Evolutionary conservation across 2,888 invertebrate species (phyloP).

Genomic region (Ophion obscuratus): DNA sequence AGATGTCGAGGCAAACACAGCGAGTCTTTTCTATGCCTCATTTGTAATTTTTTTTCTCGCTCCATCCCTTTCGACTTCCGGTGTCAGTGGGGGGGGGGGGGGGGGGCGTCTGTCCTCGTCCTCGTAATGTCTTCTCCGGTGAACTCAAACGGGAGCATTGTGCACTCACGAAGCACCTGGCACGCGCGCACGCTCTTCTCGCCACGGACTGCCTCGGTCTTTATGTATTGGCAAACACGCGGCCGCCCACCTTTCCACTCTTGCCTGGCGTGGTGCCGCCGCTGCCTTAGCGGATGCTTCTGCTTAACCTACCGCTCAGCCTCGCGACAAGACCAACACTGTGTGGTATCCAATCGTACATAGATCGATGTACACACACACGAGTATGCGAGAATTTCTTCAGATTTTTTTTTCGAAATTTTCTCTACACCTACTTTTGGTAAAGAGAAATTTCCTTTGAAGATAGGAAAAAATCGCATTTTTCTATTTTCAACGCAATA

Average conservation of each 20-base stretch:
- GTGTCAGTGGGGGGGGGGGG: slow-evolving; percentile 62
- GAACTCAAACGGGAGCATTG: slow-evolving; percentile 80
- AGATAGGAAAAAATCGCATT: too few relatives aligned
- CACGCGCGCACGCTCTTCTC: slow-evolving; percentile 76
- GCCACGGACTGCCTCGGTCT: slow-evolving; percentile 72
- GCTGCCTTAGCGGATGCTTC: slow-evolving; percentile 55
- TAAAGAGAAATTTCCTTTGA: too few relatives aligned
- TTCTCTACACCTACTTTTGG: too few relatives aligned
- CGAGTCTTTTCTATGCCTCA: too few relatives aligned
- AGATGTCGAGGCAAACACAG: too few relatives aligned
- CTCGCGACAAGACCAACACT: slow-evolving; percentile 1
- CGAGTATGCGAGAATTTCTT: too few relatives aligned
- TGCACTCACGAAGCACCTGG: slow-evolving; percentile 81
- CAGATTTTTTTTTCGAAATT: too few relatives aligned
- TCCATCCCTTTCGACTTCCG: slow-evolving; percentile 80
- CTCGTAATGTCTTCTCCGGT: slow-evolving; percentile 52
- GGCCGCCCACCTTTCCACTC: slow-evolving; percentile 72
- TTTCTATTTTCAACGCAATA: too few relatives aligned
- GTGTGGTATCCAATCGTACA: neutral
- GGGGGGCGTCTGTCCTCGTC: slow-evolving; percentile 47
- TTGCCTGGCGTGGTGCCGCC: slow-evolving; percentile 48
- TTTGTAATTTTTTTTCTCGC: too few relatives aligned
- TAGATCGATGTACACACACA: neutral
- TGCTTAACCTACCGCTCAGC: slow-evolving; percentile 39
- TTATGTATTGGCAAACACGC: slow-evolving; percentile 67